Conservation (phyloP, 2,113 vertebrate genomes). For the Syngnathus typhle region DNA sequence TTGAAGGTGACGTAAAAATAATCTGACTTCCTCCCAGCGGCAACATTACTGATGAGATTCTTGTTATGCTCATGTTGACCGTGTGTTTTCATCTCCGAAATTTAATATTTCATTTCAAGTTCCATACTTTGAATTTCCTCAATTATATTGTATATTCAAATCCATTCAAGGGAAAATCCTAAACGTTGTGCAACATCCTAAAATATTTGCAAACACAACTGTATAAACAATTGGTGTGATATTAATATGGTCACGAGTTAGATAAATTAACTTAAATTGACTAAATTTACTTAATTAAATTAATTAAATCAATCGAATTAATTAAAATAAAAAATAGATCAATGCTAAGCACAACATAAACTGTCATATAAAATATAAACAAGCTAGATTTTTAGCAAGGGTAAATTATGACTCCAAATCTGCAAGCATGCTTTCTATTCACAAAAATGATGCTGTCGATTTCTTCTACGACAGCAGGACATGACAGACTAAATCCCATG, state of each 20-base stretch:
- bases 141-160: background rate
- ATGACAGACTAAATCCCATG: background rate
- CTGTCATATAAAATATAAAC: no score
- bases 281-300: no score
- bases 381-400: background rate
- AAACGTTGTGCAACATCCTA: background rate
- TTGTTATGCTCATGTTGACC: background rate
- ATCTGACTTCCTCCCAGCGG: background rate
- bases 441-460: background rate
- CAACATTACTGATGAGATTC: background rate
- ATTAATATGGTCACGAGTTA: background rate
- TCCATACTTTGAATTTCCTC: background rate
- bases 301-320: no score
- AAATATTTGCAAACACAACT: background rate
- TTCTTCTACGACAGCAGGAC: background rate
- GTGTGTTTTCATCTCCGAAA: background rate
- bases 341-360: no score
- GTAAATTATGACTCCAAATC: background rate
- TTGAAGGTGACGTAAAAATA: slow-evolving; percentile 3
- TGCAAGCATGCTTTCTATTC: background rate
- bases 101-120: background rate
- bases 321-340: no score
- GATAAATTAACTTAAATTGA: background rate
- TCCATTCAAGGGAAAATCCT: background rate
- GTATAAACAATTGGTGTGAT: background rate